phyloP scores from a whole-genome alignment of 2,797 vertebrate species.

The Salmo trutta region DNA sequence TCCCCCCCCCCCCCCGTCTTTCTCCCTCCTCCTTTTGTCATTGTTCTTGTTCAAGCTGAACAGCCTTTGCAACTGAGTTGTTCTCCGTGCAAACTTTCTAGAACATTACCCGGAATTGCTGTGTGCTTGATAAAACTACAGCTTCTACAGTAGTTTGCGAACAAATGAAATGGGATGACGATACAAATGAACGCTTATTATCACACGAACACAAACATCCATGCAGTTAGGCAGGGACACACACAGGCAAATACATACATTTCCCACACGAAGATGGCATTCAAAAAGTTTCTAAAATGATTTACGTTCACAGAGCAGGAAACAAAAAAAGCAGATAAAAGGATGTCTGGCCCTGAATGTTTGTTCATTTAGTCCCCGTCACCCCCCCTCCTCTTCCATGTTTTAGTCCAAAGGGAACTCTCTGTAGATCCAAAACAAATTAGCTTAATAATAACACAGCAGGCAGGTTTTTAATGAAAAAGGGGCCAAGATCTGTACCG shows the following conservation, averaged over 20 bases:
- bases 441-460: conserved; percentile 57
- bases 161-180: not conserved
- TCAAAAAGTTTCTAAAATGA: not conserved
- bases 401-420: conserved; percentile 36
- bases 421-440: conserved; percentile 60
- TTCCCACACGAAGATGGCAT: not conserved
- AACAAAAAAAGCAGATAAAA: conserved; percentile 21
- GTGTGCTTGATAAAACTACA: not conserved
- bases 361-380: conserved; percentile 10
- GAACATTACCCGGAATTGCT: not conserved
- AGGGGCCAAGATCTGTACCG: conserved; percentile 45
- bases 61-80: conserved; percentile 21
- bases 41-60: conserved; percentile 60
- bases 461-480: conserved; percentile 55
- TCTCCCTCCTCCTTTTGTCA: conserved; percentile 60
- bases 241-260: not conserved
- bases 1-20: conserved; percentile 27
- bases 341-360: conserved; percentile 14
- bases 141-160: not conserved
- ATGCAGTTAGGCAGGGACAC: not conserved
- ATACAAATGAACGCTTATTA: not conserved
- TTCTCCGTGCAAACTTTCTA: conserved; percentile 18
- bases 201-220: not conserved
- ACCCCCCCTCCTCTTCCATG: conserved; percentile 13
- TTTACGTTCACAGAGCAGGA: conserved; percentile 13